A percentile compares a stretch with the other conserved stretches of the same genome.
These are phyloP conservation scores for Phania funesta DNA, from an alignment of 2,888 invertebrate species.

Conservation along the genomic window DNA sequence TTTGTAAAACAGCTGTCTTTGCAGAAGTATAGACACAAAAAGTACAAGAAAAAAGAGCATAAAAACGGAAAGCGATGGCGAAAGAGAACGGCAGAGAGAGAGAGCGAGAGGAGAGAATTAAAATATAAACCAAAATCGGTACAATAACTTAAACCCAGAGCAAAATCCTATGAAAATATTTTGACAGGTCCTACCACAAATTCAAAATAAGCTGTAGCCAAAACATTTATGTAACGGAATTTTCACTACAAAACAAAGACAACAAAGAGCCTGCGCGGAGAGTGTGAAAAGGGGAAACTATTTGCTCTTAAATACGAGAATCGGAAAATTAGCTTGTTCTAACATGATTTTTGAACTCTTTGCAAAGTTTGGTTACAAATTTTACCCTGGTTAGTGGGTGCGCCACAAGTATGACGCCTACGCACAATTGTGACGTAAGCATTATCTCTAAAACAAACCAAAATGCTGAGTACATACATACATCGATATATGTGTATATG, in stretches of 20 bases:
- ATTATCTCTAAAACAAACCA: conserved; percentile 55
- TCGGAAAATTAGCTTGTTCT: neutral
- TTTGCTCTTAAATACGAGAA: conserved; percentile 19
- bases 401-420: conserved; percentile 80
- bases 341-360: conserved; percentile 26
- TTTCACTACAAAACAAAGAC: conserved; percentile 26
- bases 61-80: neutral
- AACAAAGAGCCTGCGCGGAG: conserved; percentile 14
- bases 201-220: conserved; percentile 60
- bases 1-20: conserved; percentile 58
- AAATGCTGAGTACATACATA: neutral
- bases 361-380: conserved; percentile 1
- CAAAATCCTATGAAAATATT: neutral
- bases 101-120: neutral
- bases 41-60: no score
- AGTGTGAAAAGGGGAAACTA: conserved; percentile 31
- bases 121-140: neutral
- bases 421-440: conserved; percentile 80
- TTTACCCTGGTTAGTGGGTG: conserved; percentile 75
- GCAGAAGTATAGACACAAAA: neutral
- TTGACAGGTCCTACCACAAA: conserved; percentile 75
- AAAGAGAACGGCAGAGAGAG: neutral
- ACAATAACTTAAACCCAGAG: neutral
- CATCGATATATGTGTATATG: neutral
- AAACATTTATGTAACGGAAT: conserved; percentile 60